Percentiles rank a stretch among this genome's conserved stretches.
phyloP scores from a whole-genome alignment of 2,888 invertebrate genomes.

The Drosophila hamatofila region DNA sequence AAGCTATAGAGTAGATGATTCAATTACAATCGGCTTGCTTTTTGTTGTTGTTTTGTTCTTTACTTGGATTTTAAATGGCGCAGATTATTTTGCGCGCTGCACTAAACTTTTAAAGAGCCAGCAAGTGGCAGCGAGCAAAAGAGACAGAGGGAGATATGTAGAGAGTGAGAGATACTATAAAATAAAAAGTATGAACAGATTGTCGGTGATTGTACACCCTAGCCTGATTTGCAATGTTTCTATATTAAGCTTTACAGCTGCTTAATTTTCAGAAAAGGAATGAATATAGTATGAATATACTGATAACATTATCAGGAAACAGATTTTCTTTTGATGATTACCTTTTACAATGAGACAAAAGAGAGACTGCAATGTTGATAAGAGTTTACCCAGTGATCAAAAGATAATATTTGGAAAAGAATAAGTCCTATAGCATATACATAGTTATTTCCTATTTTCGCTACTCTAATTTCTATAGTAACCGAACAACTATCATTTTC shows the following conservation, averaged over 20 bases:
- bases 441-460: no score
- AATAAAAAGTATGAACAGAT: background rate
- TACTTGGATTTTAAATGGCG: slow-evolving; percentile 42
- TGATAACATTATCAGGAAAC: background rate
- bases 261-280: background rate
- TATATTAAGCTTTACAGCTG: no score
- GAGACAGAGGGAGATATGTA: background rate
- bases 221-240: background rate
- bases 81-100: slow-evolving; percentile 62
- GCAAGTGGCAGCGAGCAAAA: background rate
- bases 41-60: slow-evolving; percentile 26
- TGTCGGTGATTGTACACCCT: background rate
- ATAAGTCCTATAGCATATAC: background rate
- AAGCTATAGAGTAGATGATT: background rate
- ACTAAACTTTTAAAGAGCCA: slow-evolving; percentile 27
- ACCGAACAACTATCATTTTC: background rate
- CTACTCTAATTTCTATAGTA: background rate
- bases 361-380: background rate
- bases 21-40: slow-evolving; percentile 11
- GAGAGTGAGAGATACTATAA: background rate
- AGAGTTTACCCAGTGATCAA: background rate
- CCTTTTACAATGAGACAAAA: background rate
- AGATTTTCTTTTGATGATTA: background rate
- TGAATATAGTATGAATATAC: background rate
- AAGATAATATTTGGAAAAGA: background rate